A percentile compares a stretch with the other conserved stretches of the same genome.
Evolutionary conservation across 2,113 vertebrate genomes (phyloP).

Genomic region (Bombycilla garrulus): DNA sequence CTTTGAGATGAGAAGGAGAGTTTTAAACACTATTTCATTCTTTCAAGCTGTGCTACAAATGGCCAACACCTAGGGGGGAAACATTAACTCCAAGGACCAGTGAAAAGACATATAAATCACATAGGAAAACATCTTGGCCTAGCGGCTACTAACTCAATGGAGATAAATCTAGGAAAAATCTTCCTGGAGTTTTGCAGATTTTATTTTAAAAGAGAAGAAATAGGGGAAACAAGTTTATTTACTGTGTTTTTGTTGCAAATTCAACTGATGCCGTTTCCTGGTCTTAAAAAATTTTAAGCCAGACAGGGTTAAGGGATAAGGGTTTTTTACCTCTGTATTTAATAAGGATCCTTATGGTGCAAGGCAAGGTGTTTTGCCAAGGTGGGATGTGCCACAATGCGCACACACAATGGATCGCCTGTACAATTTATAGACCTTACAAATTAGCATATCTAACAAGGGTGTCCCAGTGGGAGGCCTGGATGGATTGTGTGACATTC

Average conservation of each 20-base stretch:
- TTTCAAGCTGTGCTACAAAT: conserved; percentile 53
- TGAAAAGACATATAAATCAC: conserved; percentile 68
- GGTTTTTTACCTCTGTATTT: neutral
- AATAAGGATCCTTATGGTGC: neutral
- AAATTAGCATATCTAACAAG: neutral
- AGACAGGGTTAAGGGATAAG: neutral
- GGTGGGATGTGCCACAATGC: neutral
- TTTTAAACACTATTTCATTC: conserved; percentile 58
- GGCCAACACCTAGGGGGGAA: conserved; percentile 43
- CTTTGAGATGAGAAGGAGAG: conserved; percentile 23
- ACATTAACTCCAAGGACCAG: conserved; percentile 59
- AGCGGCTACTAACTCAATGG: conserved; percentile 27
- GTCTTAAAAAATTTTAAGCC: neutral
- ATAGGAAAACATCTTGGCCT: conserved; percentile 42
- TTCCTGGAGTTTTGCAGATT: conserved; percentile 28
- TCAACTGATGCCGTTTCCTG: neutral
- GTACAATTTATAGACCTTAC: neutral
- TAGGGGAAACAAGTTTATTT: conserved; percentile 33
- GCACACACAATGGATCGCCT: rapidly evolving
- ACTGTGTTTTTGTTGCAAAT: neutral
- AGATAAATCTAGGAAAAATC: conserved; percentile 64
- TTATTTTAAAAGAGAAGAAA: conserved; percentile 25
- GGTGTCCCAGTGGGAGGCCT: neutral
- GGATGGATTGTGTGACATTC: neutral
- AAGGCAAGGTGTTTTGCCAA: neutral